Conservation (phyloP, 2,113 vertebrate species). For the Chitala chitala region DNA sequence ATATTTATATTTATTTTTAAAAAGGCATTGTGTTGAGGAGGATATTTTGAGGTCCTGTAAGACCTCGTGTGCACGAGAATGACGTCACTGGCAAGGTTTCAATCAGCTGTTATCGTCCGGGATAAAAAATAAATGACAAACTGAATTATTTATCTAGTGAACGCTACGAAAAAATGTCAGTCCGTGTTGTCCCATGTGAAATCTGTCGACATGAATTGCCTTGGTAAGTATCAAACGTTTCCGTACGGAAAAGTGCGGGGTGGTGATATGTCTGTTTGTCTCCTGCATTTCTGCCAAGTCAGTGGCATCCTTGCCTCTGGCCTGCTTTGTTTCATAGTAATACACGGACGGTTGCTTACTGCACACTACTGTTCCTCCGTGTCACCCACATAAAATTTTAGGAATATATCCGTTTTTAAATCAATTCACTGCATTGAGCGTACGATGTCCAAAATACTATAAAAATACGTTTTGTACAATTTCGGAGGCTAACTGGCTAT, state of each 20-base stretch:
- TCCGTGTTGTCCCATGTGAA: conserved; percentile 14
- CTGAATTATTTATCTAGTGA: conserved; percentile 14
- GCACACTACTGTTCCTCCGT: not conserved
- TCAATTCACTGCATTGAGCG: not conserved
- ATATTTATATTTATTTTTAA: not conserved
- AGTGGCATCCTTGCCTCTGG: conserved; percentile 37
- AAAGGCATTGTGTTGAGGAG: conserved; percentile 11
- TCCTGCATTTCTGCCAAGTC: conserved; percentile 58
- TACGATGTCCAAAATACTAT: too few species aligned
- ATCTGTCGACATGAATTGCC: conserved; percentile 48
- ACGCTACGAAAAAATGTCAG: not conserved
- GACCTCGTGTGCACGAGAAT: conserved; percentile 27
- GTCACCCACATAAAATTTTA: not conserved
- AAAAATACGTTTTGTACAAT: not conserved
- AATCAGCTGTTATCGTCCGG: conserved; percentile 59
- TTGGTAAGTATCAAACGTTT: conserved; percentile 40
- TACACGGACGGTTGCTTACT: not conserved
- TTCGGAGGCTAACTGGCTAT: not conserved
- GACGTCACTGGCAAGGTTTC: conserved; percentile 42
- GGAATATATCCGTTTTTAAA: not conserved
- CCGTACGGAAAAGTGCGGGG: not conserved
- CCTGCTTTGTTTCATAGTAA: conserved; percentile 40
- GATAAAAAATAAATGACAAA: conserved; percentile 34
- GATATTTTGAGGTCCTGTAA: conserved; percentile 16
- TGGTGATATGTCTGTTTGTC: not conserved